phyloP scores from a whole-genome alignment of 1,140 invertebrate genomes.

The Nasonia longicornis region DNA sequence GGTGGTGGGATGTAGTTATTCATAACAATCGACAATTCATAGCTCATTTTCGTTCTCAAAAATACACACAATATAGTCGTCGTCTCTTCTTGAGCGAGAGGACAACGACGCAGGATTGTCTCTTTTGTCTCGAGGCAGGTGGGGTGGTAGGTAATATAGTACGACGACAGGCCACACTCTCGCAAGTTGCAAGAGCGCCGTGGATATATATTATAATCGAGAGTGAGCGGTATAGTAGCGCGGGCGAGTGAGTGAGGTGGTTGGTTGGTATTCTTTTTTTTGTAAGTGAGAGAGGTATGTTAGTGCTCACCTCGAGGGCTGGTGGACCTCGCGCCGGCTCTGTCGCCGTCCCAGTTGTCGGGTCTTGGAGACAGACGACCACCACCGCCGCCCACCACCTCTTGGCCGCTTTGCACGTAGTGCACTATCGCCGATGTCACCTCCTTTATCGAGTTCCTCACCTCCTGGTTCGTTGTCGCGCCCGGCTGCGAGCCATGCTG shows the following conservation, averaged over 20 bases:
- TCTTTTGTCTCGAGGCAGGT: slow-evolving; percentile 5
- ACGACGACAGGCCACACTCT: slow-evolving; percentile 5
- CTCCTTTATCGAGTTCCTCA: slow-evolving; percentile 90
- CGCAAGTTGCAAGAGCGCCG: background rate
- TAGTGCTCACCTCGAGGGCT: slow-evolving; percentile 70
- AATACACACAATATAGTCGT: background rate
- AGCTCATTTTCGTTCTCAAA: slow-evolving; percentile 17
- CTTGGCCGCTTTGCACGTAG: slow-evolving; percentile 83
- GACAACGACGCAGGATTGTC: background rate
- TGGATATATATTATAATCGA: background rate
- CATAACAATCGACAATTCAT: slow-evolving; percentile 7
- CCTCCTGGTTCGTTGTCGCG: slow-evolving; percentile 74
- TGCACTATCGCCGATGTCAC: slow-evolving; percentile 93
- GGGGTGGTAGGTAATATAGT: background rate
- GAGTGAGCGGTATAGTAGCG: background rate
- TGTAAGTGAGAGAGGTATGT: slow-evolving; percentile 44
- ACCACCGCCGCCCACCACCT: slow-evolving; percentile 64
- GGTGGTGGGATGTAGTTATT: slow-evolving; percentile 49
- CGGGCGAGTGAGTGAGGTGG: slow-evolving; percentile 1
- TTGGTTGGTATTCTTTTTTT: slow-evolving; percentile 41
- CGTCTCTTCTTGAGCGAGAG: background rate
- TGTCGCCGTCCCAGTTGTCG: slow-evolving; percentile 65
- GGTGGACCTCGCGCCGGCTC: slow-evolving; percentile 65
- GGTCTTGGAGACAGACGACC: slow-evolving; percentile 66
- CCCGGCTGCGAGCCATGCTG: slow-evolving; percentile 51